These are phyloP conservation scores for Synanthedon vespiformis DNA, from an alignment of 2,888 invertebrate species.

Conservation along the genomic window DNA sequence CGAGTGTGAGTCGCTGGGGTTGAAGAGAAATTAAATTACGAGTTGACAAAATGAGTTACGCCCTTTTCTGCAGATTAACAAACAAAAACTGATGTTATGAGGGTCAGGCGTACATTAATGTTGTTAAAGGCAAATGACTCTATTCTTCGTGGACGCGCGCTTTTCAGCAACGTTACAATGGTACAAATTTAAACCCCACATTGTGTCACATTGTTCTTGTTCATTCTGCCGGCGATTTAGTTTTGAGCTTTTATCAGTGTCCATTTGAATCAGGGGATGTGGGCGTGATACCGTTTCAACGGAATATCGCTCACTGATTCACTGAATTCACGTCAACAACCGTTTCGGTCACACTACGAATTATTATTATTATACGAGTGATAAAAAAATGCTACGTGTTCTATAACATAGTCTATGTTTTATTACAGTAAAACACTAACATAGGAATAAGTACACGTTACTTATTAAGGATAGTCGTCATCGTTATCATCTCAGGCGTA, in stretches of 20 bases:
- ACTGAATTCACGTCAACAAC: slow-evolving; percentile 13
- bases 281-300: not conserved
- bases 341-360: slow-evolving; percentile 9
- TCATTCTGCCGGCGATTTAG: slow-evolving; percentile 50
- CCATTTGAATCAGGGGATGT: slow-evolving; percentile 29
- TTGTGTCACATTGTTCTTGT: slow-evolving; percentile 67
- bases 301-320: slow-evolving; percentile 22
- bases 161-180: slow-evolving; percentile 38
- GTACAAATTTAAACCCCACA: slow-evolving; percentile 49
- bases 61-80: slow-evolving; percentile 70
- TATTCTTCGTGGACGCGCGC: slow-evolving; percentile 55
- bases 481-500: too few species aligned
- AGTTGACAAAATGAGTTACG: slow-evolving; percentile 70
- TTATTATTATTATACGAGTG: too few species aligned
- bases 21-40: slow-evolving; percentile 66
- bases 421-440: too few species aligned
- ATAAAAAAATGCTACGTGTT: too few species aligned
- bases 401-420: too few species aligned
- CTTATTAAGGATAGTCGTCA: too few species aligned
- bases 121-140: slow-evolving; percentile 67
- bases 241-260: slow-evolving; percentile 54
- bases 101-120: slow-evolving; percentile 61
- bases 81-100: slow-evolving; percentile 68
- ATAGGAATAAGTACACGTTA: too few species aligned
- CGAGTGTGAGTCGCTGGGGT: slow-evolving; percentile 36